Conservation (phyloP, 2,797 vertebrate species). For the Gadopsis bispinosus region DNA sequence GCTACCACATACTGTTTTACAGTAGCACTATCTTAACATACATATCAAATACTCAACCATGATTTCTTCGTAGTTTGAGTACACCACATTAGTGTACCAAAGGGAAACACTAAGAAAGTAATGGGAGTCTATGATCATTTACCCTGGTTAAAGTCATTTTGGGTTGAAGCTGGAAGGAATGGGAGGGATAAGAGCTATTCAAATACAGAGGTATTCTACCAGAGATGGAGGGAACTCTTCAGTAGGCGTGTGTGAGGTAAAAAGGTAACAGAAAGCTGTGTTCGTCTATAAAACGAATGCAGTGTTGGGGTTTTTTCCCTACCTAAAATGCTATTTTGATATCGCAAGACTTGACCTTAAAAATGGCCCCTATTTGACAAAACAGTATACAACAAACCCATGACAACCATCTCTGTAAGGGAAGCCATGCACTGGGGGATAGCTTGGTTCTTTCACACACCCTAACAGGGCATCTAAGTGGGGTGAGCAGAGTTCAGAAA, state of each 20-base stretch:
- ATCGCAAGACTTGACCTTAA: constrained; percentile 77
- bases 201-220: constrained; percentile 77
- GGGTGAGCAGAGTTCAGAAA: constrained; percentile 61
- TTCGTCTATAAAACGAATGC: constrained; percentile 68
- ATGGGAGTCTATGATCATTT: constrained; percentile 64
- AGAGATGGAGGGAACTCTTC: constrained; percentile 70
- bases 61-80: constrained; percentile 46
- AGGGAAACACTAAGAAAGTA: constrained; percentile 52
- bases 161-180: constrained; percentile 75
- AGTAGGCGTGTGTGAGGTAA: constrained; percentile 78
- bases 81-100: constrained; percentile 52
- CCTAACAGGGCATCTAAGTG: constrained; percentile 75
- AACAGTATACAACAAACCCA: constrained; percentile 66
- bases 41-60: constrained; percentile 64
- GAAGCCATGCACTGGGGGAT: constrained; percentile 85
- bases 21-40: constrained; percentile 62
- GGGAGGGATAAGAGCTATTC: constrained; percentile 71
- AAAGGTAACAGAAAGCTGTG: constrained; percentile 75
- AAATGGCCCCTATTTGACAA: constrained; percentile 85
- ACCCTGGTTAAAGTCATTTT: constrained; percentile 77
- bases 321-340: constrained; percentile 71
- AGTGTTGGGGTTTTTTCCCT: constrained; percentile 45
- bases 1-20: constrained; percentile 65
- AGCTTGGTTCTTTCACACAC: constrained; percentile 83
- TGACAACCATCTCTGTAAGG: constrained; percentile 66